These are phyloP conservation scores for Heptranchias perlo DNA, from an alignment of 2,113 vertebrate species.

Conservation along the genomic window DNA sequence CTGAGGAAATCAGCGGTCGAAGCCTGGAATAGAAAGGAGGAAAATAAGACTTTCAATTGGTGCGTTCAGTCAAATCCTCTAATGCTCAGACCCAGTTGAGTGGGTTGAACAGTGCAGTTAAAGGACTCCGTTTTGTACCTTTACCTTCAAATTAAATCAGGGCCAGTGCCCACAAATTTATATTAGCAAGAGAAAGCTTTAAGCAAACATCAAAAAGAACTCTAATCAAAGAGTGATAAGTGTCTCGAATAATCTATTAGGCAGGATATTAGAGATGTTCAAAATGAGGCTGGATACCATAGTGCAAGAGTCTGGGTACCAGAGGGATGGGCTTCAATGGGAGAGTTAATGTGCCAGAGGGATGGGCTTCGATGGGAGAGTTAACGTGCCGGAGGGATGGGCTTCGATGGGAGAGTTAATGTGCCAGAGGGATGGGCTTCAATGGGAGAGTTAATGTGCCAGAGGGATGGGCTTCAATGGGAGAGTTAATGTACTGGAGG, in stretches of 20 bases:
- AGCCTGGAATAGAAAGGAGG: not conserved
- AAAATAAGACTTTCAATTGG: not conserved
- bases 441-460: no score
- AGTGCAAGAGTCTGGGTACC: no score
- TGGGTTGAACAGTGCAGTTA: not conserved
- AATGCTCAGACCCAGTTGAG: not conserved
- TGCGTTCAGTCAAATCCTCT: not conserved
- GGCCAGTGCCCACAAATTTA: not conserved
- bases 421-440: no score
- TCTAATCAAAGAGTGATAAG: not conserved
- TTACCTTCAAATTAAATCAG: not conserved
- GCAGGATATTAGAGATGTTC: not conserved
- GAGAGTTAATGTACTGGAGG: no score
- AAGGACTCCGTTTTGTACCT: not conserved
- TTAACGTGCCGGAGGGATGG: no score
- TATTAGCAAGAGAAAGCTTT: no score
- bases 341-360: no score
- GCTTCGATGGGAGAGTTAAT: no score
- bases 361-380: no score
- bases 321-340: no score
- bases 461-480: no score
- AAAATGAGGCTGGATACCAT: no score
- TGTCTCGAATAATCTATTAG: not conserved
- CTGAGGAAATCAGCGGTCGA: slow-evolving; percentile 13
- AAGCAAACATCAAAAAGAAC: not conserved